These are phyloP conservation scores for Artibeus lituratus DNA, from an alignment of 2,797 vertebrate genomes.

Conservation along the genomic window DNA sequence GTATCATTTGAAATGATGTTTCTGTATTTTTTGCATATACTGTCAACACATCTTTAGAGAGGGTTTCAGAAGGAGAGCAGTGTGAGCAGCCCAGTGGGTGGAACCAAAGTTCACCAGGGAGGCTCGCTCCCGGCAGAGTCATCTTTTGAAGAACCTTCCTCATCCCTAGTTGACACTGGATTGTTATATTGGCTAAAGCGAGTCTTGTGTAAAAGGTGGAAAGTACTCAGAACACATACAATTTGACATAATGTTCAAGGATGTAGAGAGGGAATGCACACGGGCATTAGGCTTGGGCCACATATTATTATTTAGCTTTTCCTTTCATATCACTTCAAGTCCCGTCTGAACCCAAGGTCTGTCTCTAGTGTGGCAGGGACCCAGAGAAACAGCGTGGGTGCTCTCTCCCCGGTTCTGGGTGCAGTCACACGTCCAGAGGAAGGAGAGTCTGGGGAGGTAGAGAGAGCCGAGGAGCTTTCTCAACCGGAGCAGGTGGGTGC, in stretches of 20 bases:
- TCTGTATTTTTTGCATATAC: background rate
- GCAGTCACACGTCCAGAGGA: background rate
- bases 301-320: background rate
- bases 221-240: background rate
- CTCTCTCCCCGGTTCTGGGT: background rate
- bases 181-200: background rate
- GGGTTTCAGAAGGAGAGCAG: background rate
- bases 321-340: background rate
- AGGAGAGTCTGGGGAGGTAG: background rate
- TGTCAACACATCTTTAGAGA: slow-evolving; percentile 49
- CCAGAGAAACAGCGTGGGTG: background rate
- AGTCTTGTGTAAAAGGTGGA: background rate
- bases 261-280: background rate
- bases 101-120: background rate
- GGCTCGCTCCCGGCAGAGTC: background rate
- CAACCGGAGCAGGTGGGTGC: background rate
- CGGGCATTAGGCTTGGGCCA: background rate
- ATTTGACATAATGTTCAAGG: background rate
- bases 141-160: slow-evolving; percentile 22
- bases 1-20: background rate
- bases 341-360: background rate
- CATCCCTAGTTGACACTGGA: background rate
- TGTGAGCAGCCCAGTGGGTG: background rate
- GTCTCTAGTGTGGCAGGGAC: background rate
- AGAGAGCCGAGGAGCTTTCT: background rate